Evolutionary conservation across 2,888 invertebrate genomes (phyloP), one percentile per base, ranked within the genome.

Genomic region (Drosophila histrio): DNA sequence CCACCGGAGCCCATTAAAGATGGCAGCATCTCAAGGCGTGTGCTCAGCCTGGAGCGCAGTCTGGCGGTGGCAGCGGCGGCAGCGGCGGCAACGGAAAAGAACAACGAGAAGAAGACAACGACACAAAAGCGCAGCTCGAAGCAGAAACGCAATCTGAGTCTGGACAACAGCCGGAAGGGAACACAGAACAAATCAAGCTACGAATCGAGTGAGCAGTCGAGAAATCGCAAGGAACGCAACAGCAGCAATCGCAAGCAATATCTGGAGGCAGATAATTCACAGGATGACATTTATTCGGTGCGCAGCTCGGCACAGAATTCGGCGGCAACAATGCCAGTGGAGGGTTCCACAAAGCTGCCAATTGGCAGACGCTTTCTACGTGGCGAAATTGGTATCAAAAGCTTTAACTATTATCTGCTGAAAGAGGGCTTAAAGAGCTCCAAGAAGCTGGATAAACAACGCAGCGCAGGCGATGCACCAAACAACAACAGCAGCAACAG

Each of bases 381-480:
- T 30, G 92, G 92, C 0, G 92, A 92, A 77, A 92, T 92, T 22
- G 92, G 92, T 57, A 92, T 92, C 8, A 92, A 92, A 69, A 92
- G 92, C 81, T 92, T 92, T 68, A 92, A 92, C 59, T 92, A 92
- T 67, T 92, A 92, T 75, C 77, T 92, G 19, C 78, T 92, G 0
- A 92, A 92, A 63, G 92, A 92, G 74, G 92, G 92, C 3, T 64
- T 92, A 5, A 92, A 91, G 65, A 91, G 91, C 43, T 89, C 91
- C 0, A 92, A 91, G 54, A 92, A 91, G 62, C 82, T 89, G 63
- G 90, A 90, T 22, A 91, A 91, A 59, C 90, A 90, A 44, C 81
- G 87, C 28, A 60, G 57, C 3, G 24, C 46, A 6, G 46, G 41
- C 2, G 69, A 58, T 8, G 15, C 52, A 6, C 4, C n/a, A 8